Base-by-base conservation (phyloP, 2,113 vertebrate species). In the Vidua chalybeata region DNA sequence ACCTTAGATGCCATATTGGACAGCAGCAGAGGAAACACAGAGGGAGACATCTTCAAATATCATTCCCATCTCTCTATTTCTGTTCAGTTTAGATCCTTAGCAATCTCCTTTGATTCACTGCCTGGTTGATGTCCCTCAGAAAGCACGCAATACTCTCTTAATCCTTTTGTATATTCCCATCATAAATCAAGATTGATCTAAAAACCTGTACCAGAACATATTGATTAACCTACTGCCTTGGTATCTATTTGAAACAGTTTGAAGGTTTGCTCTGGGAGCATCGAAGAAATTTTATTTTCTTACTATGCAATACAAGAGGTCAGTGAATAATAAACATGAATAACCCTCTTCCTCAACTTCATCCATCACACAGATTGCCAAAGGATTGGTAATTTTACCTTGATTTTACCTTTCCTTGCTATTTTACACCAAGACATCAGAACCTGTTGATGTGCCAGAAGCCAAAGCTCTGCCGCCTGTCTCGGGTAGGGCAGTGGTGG, bases 401-500 rank as follows among this genome's bases (percentile, higher is more conserved):
- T 54, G 49, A 55, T 27, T 89, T 83, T 83, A 19, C 48, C 21
- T 54, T 83, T 31, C 55, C 51, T 51, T 67, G 39, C 2, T 2
- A 19, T 77, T 95, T 89, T 86, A 63, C 26, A 51, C 39, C 9
- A 48, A 39, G 43, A 71, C 10, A 62, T 21, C 15, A 11, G 22
- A 22, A 45, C 24, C 24, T 8, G 12, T 1, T 54, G 73, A 48
- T 35, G 54, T 15, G 31, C 12, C 72, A 56, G 62, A 87, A 46
- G 66, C 15, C 56, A 75, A 73, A 83, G 54, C 4, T 11, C 28
- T 56, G 17, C 35, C 78, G 35, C 22, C 39, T 37, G 14, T 15
- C 27, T 33, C 0, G 0, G 13, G 17, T 2, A 16, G 54, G 66
- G 35, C 45, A 64, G 39, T 3, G 6, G 14, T 8, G 26, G 51